These are phyloP conservation scores for Catharus minimus DNA, from an alignment of 2,113 vertebrate species.

Conservation along the genomic window DNA sequence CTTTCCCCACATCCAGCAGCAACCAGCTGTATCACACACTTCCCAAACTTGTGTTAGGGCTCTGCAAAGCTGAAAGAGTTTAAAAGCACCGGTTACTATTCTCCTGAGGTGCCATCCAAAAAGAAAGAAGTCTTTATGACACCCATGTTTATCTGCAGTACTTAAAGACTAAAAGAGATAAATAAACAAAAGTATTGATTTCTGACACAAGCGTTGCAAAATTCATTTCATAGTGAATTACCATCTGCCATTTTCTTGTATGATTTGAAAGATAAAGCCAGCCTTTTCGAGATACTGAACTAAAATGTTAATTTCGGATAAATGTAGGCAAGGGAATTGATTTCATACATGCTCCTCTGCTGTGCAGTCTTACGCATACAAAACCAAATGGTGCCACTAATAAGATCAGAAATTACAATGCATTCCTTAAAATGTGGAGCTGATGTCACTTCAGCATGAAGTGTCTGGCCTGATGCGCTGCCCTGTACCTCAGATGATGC, in stretches of 20 bases:
- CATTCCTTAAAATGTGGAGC: background rate
- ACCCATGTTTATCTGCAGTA: background rate
- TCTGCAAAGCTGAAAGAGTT: background rate
- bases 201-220: background rate
- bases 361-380: background rate
- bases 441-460: background rate
- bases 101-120: background rate
- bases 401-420: background rate
- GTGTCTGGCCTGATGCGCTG: background rate
- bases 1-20: background rate
- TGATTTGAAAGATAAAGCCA: background rate
- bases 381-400: background rate
- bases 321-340: background rate
- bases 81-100: background rate
- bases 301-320: background rate
- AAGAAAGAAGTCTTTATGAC: background rate
- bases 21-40: fast-evolving
- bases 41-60: background rate
- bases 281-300: background rate
- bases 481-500: background rate
- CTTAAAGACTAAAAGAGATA: background rate
- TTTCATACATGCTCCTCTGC: background rate
- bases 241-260: background rate
- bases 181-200: background rate
- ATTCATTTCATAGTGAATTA: background rate